A percentile compares a stretch with the other conserved stretches of the same genome.
These are phyloP conservation scores for Anableps anableps DNA, from an alignment of 2,797 vertebrate species.

Conservation along the genomic window DNA sequence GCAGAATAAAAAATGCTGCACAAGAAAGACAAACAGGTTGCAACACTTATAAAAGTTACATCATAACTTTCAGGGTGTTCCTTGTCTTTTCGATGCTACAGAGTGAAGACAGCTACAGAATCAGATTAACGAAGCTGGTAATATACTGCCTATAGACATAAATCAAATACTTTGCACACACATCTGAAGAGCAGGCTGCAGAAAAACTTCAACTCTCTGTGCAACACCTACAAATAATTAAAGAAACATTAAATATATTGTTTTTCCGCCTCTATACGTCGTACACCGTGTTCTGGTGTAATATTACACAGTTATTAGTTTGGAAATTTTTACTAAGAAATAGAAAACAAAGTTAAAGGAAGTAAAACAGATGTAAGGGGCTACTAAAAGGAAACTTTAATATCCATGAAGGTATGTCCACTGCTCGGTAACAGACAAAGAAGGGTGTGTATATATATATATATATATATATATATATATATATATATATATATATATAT, in stretches of 20 bases:
- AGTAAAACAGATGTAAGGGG: background rate
- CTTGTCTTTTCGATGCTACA: conserved; percentile 14
- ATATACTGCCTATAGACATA: conserved; percentile 3
- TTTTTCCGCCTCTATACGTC: background rate
- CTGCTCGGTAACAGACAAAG: background rate
- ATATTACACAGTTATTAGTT: background rate
- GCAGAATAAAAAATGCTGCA: conserved; percentile 18
- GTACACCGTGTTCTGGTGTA: background rate
- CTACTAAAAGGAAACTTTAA: background rate
- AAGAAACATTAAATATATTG: background rate
- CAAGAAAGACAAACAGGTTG: conserved; percentile 29
- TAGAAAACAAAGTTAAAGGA: background rate
- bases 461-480: too few relatives aligned
- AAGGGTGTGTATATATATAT: too few relatives aligned
- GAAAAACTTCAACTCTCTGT: conserved; percentile 24
- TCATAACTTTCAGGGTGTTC: conserved; percentile 30
- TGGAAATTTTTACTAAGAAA: background rate
- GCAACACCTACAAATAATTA: conserved; percentile 1
- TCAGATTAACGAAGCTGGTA: conserved; percentile 17
- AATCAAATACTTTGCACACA: conserved; percentile 21
- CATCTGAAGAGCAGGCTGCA: conserved; percentile 14
- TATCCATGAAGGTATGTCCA: background rate
- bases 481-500: too few relatives aligned
- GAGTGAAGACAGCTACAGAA: conserved; percentile 13
- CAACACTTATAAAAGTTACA: conserved; percentile 26